Evolutionary conservation across 2,888 invertebrate species (phyloP), one percentile per base, ranked within the genome.

Genomic region (Sphaeridia pumilis): DNA sequence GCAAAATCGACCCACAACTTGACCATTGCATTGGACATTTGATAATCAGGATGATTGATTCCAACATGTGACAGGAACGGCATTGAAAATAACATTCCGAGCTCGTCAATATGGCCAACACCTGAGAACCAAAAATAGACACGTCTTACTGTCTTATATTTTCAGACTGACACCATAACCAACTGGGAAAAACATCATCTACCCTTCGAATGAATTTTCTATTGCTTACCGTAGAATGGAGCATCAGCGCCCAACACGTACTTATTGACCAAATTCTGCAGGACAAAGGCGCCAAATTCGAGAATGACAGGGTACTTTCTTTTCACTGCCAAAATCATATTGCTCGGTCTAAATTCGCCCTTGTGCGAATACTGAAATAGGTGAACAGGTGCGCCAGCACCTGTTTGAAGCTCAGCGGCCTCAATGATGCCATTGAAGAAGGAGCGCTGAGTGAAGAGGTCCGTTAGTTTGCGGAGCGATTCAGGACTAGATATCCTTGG

Each of bases 331-430:
- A 54, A 48, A 14, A 59, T 21, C 22, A 54, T 47, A 45, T 59
- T 56, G n/a, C 49, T 54, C 26, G 49, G 44, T n/a, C 47, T 36
- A 20, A 53, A 51, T 24, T 57, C 52, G 1, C 57, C 57, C 5
- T 50, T 46, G 41, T 59, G 56, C 1, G 47, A 51, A 24, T 57
- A 56, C 20, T 56, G 55, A 38, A 49, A 59, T 0, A 51, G 26
- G 34, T 57, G 56, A 3, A 55, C 55, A 1, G 57, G 57, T 2
- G 59, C 31, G 25, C 17, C 20, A 17, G 25, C 3, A 17, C 20
- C 20, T 1, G 38, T 14, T 28, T 52, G 52, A 5, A 43, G 14
- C 1, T 20, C n/a, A 10, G 31, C 46, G 20, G 52, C 14, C 27
- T 38, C 41, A 38, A 34, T 35, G 20, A 52, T 38, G 5, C 46